Base-by-base conservation (phyloP, 2,888 invertebrate genomes). In the Phengaris alcon region DNA sequence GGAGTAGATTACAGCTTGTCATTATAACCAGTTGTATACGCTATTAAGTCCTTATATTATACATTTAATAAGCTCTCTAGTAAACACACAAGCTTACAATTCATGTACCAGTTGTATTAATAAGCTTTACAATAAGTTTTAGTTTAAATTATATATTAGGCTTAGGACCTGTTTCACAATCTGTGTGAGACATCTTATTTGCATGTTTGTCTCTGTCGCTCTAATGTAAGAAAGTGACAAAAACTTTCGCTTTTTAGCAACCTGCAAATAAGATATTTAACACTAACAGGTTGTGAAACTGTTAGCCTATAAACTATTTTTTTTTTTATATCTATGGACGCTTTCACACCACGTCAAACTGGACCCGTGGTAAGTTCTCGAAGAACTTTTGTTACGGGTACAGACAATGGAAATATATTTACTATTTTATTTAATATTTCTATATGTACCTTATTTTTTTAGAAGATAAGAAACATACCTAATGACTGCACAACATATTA, bases 401-500 rank as follows among this genome's bases (percentile, higher is more conserved):
- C 46, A 6, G 6, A 46, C 46, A 46, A 0, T 46, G 46, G 22
- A 22, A 22, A 22, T 22, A 22, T 22, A 22, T 22, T 22, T 22
- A 22, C 22, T 22, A 22, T 1, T 22, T 22, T 22, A 22, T 22
- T 22, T 22, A 22, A 22, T 48, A 35, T 64, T 12, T 44, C 35
- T 44, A 64, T 22, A 22, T 35, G 35, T 35, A 64, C 12, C 64
- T 64, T 59, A n/a, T 22, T 22, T 15, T 57, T 59, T 15, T 64
- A 64, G 35, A 5, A 35, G 12, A 6, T 64, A 64, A 64, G 64
- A 64, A 64, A 64, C 35, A 12, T 64, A 64, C 10, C 35, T 64
- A n/a, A n/a, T 64, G 64, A 64, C 12, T 44, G 64, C 64, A 64
- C 64, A 64, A 64, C 5, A 12, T 44, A 64, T 64, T 9, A 64